Conservation (phyloP, 2,888 invertebrate species). For the Pyrrhopygopsis socrates region DNA sequence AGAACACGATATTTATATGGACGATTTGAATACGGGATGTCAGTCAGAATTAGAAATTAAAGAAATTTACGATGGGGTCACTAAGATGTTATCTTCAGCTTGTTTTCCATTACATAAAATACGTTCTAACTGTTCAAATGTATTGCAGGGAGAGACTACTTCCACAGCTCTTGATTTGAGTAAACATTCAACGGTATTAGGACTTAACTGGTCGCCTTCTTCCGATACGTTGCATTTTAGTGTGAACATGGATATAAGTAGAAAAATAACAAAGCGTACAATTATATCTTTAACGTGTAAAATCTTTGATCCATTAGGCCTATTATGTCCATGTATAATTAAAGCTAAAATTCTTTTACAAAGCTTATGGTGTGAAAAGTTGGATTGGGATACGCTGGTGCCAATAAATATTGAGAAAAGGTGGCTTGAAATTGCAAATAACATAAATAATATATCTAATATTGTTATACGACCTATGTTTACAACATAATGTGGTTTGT, state of each 20-base stretch:
- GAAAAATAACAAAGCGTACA: background rate
- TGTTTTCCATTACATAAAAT: background rate
- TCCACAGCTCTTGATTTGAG: background rate
- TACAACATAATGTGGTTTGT: constrained; percentile 40
- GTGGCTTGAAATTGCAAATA: background rate
- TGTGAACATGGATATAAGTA: background rate
- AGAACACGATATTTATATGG: background rate
- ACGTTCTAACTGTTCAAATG: background rate
- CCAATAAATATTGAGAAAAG: background rate
- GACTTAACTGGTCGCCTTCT: background rate
- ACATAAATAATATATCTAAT: background rate
- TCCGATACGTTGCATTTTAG: background rate
- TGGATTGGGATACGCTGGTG: constrained; percentile 6
- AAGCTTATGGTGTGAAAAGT: background rate
- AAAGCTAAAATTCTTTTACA: constrained; percentile 4
- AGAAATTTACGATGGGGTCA: background rate
- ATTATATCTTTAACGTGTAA: background rate
- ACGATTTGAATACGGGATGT: background rate
- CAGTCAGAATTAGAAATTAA: background rate
- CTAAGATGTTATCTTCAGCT: background rate
- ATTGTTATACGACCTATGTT: background rate
- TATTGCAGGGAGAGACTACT: background rate
- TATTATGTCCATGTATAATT: constrained; percentile 8
- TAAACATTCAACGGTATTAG: background rate
- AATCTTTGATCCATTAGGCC: background rate